Percentiles rank a stretch among this genome's conserved stretches.
Conservation (phyloP, 2,113 vertebrate species). For the Antigone vipio region DNA sequence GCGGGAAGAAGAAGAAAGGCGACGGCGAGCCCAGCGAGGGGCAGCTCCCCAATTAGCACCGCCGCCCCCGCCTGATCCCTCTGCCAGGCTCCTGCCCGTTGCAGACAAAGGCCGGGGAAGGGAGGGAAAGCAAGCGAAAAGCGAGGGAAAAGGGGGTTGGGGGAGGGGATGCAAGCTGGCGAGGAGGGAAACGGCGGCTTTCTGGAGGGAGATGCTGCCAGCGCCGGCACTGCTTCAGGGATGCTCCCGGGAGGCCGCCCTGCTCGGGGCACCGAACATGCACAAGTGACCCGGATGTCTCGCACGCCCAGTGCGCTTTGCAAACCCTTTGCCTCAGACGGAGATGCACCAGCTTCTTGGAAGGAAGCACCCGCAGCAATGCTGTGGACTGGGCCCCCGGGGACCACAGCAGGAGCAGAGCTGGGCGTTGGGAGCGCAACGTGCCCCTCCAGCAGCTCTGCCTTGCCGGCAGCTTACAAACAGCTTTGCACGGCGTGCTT, state of each 20-base stretch:
- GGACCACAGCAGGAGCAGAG: not conserved
- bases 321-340: not conserved
- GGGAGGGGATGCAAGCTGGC: not conserved
- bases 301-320: fast-evolving
- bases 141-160: constrained; percentile 21
- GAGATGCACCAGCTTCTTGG: not conserved
- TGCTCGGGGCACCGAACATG: fast-evolving
- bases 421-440: fast-evolving
- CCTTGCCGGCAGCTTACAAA: not conserved
- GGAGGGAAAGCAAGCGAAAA: constrained; percentile 34
- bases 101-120: constrained; percentile 19
- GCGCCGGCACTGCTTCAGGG: not conserved
- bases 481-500: fast-evolving
- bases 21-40: constrained; percentile 11
- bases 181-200: not conserved
- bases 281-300: fast-evolving
- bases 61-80: not conserved
- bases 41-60: constrained; percentile 68
- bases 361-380: not conserved
- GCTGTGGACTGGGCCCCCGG: fast-evolving
- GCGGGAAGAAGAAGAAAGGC: not conserved
- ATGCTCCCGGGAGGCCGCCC: not conserved
- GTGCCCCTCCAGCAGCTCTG: not conserved
- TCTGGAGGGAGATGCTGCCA: constrained; percentile 63
- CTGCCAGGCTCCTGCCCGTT: not conserved